Conservation (phyloP, 2,888 invertebrate genomes). For the Hedychridium roseum region DNA sequence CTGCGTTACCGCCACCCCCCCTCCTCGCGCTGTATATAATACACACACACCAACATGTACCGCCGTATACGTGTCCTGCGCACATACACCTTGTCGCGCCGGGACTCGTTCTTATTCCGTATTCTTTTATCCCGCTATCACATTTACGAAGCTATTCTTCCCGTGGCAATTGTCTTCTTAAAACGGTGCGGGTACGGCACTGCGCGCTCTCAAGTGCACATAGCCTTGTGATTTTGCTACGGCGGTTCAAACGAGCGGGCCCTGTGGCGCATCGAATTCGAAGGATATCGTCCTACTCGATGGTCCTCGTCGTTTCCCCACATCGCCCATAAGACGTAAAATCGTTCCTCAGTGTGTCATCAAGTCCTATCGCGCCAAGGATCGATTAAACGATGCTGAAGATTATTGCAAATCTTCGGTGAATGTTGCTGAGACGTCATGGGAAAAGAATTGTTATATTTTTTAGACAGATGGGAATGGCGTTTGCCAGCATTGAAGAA, state of each 20-base stretch:
- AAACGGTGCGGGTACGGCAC: conserved; percentile 28
- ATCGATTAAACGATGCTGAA: too few relatives aligned
- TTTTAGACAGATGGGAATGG: too few relatives aligned
- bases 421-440: too few relatives aligned
- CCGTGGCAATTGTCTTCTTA: conserved; percentile 49
- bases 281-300: too few relatives aligned
- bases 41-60: conserved; percentile 18
- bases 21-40: conserved; percentile 9
- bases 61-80: background rate
- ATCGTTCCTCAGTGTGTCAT: too few relatives aligned
- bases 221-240: conserved; percentile 8
- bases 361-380: too few relatives aligned
- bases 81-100: background rate
- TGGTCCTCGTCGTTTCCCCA: background rate
- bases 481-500: too few relatives aligned
- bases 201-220: conserved; percentile 10
- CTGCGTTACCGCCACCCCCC: conserved; percentile 27
- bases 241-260: conserved; percentile 20
- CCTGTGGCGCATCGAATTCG: conserved; percentile 17
- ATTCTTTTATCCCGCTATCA: conserved; percentile 55
- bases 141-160: conserved; percentile 53
- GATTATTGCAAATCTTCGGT: too few relatives aligned
- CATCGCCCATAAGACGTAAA: too few relatives aligned
- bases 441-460: too few relatives aligned
- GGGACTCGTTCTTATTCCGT: conserved; percentile 49